phyloP scores from a whole-genome alignment of 2,113 vertebrate genomes.

The Daboia siamensis region DNA sequence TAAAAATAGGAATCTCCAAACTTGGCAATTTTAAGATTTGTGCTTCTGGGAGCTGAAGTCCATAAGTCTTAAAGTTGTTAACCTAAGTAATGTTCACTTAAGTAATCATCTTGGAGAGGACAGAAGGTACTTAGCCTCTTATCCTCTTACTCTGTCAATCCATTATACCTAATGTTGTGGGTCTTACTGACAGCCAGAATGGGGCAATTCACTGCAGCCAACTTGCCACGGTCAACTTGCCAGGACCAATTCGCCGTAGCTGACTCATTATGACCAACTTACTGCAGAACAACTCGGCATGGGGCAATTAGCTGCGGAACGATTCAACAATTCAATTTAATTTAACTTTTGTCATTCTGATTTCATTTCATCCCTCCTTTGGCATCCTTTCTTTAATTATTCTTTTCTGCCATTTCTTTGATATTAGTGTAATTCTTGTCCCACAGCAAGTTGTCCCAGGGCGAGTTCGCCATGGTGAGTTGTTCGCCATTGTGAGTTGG shows the following conservation, averaged over 20 bases:
- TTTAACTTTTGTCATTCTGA: background rate
- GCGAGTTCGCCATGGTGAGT: too few species aligned
- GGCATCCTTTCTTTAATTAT: background rate
- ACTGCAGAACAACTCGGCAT: too few species aligned
- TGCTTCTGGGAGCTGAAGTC: too few species aligned
- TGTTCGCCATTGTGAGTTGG: too few species aligned
- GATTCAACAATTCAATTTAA: background rate
- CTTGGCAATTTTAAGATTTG: too few species aligned
- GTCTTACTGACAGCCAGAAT: background rate
- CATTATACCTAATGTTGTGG: background rate
- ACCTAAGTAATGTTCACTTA: background rate
- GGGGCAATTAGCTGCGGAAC: background rate
- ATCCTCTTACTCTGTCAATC: background rate
- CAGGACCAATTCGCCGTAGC: background rate
- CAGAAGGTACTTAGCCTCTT: background rate
- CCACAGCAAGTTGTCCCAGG: too few species aligned
- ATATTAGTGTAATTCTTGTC: background rate
- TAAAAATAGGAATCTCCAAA: background rate
- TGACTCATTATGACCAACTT: background rate
- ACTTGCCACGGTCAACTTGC: background rate
- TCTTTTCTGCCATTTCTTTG: background rate
- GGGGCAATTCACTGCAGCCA: background rate
- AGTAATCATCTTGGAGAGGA: background rate
- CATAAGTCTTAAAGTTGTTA: too few species aligned
- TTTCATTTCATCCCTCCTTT: background rate